Percentiles rank a stretch among this genome's conserved stretches.
These are phyloP conservation scores for Ptychochromis oligacanthus DNA, from an alignment of 2,113 vertebrate species.

Conservation along the genomic window DNA sequence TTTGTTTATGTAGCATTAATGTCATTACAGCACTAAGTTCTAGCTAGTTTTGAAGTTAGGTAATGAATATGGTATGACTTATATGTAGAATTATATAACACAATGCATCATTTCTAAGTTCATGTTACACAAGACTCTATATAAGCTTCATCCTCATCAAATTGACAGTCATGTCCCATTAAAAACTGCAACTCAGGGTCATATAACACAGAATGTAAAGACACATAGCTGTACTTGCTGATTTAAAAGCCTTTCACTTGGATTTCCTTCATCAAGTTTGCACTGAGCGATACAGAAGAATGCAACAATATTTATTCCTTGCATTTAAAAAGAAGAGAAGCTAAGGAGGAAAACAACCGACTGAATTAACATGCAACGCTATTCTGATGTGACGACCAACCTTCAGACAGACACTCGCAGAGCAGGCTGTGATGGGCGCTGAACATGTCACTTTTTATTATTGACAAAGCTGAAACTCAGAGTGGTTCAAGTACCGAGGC, in stretches of 20 bases:
- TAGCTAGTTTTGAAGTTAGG: neutral
- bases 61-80: neutral
- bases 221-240: neutral
- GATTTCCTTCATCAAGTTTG: neutral
- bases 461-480: conserved; percentile 27
- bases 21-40: neutral
- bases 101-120: neutral
- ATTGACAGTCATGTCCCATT: neutral
- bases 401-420: conserved; percentile 38
- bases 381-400: conserved; percentile 14
- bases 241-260: neutral
- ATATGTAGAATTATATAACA: neutral
- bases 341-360: neutral
- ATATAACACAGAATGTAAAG: neutral
- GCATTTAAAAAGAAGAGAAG: neutral
- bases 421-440: conserved; percentile 35
- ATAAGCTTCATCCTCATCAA: neutral
- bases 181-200: neutral
- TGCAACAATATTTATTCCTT: neutral
- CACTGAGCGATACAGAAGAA: neutral
- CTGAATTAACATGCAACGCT: neutral
- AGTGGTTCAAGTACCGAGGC: conserved; percentile 24
- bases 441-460: conserved; percentile 68
- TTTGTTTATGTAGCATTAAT: neutral
- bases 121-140: conserved; percentile 8